Evolutionary conservation across 2,888 invertebrate genomes (phyloP).

Genomic region (Poecilus cupreus): DNA sequence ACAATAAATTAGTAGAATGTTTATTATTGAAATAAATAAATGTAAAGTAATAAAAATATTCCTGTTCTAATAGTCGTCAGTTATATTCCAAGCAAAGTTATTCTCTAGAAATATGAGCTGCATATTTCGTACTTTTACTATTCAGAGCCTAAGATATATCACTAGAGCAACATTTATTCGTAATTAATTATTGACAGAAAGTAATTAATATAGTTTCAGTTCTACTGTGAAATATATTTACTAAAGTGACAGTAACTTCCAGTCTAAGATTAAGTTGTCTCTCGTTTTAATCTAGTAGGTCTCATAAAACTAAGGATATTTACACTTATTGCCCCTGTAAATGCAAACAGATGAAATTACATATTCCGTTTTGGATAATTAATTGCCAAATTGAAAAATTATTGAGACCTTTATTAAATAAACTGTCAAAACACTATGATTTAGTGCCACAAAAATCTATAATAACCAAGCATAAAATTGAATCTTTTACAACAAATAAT

Average conservation of each 20-base stretch:
- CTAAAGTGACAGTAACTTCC: conserved; percentile 20
- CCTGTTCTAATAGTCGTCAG: no score
- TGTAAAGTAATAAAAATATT: no score
- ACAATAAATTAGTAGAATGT: no score
- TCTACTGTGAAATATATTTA: conserved; percentile 19
- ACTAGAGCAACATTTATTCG: conserved; percentile 7
- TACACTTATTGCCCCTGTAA: conserved; percentile 4
- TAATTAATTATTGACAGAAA: conserved; percentile 12
- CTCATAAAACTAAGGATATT: conserved; percentile 24
- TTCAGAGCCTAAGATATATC: no score
- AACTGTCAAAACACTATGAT: conserved; percentile 32
- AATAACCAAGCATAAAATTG: conserved; percentile 34
- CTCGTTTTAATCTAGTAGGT: conserved; percentile 17
- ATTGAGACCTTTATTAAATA: conserved; percentile 43
- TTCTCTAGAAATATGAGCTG: no score
- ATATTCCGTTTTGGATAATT: conserved; percentile 24
- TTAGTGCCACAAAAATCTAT: neutral
- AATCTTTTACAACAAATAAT: conserved; percentile 30
- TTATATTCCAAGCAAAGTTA: no score
- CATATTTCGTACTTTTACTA: no score
- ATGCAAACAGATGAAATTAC: neutral
- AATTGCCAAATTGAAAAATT: conserved; percentile 8
- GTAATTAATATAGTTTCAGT: conserved; percentile 19
- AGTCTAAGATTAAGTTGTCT: conserved; percentile 25
- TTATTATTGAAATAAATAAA: no score